phyloP scores from a whole-genome alignment of 1,140 invertebrate species.

The Drosophila neocordata region DNA sequence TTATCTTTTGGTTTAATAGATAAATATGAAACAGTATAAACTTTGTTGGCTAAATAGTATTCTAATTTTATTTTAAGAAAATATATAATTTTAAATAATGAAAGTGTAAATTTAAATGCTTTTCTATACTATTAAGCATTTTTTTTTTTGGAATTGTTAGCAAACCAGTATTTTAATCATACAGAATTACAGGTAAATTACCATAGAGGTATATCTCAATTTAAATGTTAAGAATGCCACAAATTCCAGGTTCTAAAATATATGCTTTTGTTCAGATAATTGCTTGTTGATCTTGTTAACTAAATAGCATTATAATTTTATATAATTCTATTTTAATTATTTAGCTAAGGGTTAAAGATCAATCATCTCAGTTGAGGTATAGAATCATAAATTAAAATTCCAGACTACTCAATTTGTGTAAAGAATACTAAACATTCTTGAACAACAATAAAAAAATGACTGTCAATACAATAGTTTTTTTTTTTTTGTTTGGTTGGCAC shows the following conservation, averaged over 20 bases:
- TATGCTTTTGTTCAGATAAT: neutral
- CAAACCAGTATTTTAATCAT: constrained; percentile 20
- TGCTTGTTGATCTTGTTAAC: constrained; percentile 1
- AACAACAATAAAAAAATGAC: too few species aligned
- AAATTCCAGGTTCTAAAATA: neutral
- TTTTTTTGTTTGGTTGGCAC: neutral
- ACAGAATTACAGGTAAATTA: neutral
- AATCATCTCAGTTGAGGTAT: neutral
- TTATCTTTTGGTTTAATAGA: too few species aligned
- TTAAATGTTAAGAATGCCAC: neutral
- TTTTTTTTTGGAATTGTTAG: neutral
- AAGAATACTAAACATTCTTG: too few species aligned
- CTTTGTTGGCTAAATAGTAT: too few species aligned
- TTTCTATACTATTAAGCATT: too few species aligned
- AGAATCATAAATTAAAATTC: constrained; percentile 8
- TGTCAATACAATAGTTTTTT: neutral
- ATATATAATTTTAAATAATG: too few species aligned
- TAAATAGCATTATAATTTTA: constrained; percentile 1
- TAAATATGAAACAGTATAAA: too few species aligned
- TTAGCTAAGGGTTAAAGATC: neutral
- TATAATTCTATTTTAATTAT: neutral
- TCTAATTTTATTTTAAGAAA: too few species aligned
- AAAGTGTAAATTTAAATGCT: too few species aligned
- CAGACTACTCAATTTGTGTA: neutral
- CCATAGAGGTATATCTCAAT: neutral